Conservation (phyloP, 2,113 vertebrate genomes). For the Eubucco bourcierii region DNA sequence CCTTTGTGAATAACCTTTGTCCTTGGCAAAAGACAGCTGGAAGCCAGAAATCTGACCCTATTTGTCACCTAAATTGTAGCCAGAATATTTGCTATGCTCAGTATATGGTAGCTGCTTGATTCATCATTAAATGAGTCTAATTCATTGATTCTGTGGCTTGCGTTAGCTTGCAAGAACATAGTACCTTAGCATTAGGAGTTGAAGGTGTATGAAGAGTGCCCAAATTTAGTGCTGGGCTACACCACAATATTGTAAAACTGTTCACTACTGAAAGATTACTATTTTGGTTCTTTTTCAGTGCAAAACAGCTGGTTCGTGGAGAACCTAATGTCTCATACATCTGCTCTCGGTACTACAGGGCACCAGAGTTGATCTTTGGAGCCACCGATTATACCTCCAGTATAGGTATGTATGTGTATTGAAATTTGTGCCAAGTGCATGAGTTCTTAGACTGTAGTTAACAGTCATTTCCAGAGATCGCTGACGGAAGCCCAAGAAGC, state of each 20-base stretch:
- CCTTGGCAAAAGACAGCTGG: not conserved
- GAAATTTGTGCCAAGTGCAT: not conserved
- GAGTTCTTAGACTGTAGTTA: not conserved
- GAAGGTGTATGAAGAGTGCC: not conserved
- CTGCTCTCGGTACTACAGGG: conserved; percentile 99
- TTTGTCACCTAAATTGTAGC: not conserved
- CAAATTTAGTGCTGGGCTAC: not conserved
- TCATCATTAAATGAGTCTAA: not conserved
- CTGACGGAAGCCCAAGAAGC: not conserved
- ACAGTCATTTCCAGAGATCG: not conserved
- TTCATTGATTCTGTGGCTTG: not conserved
- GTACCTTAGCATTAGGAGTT: not conserved
- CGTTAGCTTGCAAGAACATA: not conserved
- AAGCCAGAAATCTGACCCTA: not conserved
- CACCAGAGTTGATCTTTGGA: conserved; percentile 99
- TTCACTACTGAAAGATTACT: not conserved
- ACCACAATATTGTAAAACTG: not conserved
- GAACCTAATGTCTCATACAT: conserved; percentile 99
- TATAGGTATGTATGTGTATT: conserved; percentile 84
- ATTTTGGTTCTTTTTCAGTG: conserved; percentile 77
- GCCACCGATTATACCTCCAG: conserved; percentile 99
- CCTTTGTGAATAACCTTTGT: not conserved
- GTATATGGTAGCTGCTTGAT: not conserved
- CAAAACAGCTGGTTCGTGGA: conserved; percentile 98
- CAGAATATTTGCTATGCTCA: not conserved